Base-by-base conservation (phyloP, 2,888 invertebrate species). In the Temnothorax unifasciatus region DNA sequence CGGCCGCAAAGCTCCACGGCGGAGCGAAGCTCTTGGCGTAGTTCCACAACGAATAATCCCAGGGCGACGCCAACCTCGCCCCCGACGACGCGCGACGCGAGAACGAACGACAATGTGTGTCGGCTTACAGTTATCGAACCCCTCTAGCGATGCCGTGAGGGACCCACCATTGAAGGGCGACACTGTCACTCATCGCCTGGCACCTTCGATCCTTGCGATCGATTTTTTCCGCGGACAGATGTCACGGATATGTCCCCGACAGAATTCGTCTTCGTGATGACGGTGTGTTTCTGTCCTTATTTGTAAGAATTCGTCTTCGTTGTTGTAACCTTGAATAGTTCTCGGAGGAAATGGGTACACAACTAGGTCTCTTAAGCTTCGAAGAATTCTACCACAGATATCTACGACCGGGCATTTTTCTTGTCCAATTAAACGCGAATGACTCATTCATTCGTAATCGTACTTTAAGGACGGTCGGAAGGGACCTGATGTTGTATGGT, bases 1-100 rank as follows among this genome's bases (percentile, higher is more conserved):
- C 54, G 15, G 66, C 25, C 64, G 54, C 66, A 54, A 38, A 54
- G 47, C 54, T 54, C 68, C 34, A 52, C 59, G 61, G 61, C 77
- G 66, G n/a, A 41, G 61, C 77, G 66, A n/a, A 41, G 84, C 71
- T 34, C 69, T 75, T 85, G 85, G 84, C 87, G 75, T 64, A 69
- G 77, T 82, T 88, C 83, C 87, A 85, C 83, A 59, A 81, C 82
- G 83, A 88, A 86, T 79, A 85, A 82, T 86, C 84, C 84, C 75
- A 59, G 13, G 47, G 47, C 79, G 79, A 69, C 59, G 57, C n/a
- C 77, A 79, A 11, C 57, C 64, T 41, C 54, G 69, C 41, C 83
- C 63, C 50, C 82, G 9, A 63, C 79, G 83, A 81, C 83, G 86
- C 73, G 86, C 79, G 83, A 81, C 83, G 86, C 73, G 86, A 83